These are phyloP conservation scores for Machimus atricapillus DNA, from an alignment of 2,888 invertebrate genomes.

Conservation along the genomic window DNA sequence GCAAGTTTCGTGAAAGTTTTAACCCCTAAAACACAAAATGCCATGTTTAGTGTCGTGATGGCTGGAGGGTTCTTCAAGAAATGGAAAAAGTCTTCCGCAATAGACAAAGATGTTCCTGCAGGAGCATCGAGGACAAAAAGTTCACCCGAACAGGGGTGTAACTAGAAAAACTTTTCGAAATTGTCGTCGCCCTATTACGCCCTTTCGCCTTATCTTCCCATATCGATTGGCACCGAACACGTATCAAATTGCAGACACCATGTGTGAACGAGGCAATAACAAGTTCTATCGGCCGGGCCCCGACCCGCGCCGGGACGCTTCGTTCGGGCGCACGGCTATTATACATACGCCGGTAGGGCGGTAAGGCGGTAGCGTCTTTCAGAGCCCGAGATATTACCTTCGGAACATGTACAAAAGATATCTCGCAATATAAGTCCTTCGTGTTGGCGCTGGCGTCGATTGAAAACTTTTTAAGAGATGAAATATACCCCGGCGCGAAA, in stretches of 20 bases:
- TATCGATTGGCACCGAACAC: constrained; percentile 45
- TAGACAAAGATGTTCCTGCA: constrained; percentile 36
- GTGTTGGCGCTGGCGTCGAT: constrained; percentile 23
- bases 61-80: constrained; percentile 39
- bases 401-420: constrained; percentile 24
- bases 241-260: constrained; percentile 47
- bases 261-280: constrained; percentile 46
- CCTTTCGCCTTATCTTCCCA: constrained; percentile 24
- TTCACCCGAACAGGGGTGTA: constrained; percentile 30
- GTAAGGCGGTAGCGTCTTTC: neutral
- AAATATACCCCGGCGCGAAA: constrained; percentile 6
- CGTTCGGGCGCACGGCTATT: constrained; percentile 31
- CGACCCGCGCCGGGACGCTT: neutral
- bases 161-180: constrained; percentile 38
- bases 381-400: constrained; percentile 22
- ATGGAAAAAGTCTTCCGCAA: constrained; percentile 39
- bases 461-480: constrained; percentile 26
- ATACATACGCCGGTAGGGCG: neutral
- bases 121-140: constrained; percentile 1
- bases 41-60: constrained; percentile 39
- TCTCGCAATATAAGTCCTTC: constrained; percentile 26
- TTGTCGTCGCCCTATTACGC: constrained; percentile 35
- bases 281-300: constrained; percentile 22
- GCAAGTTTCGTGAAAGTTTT: constrained; percentile 40
- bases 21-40: constrained; percentile 40